phyloP scores from a whole-genome alignment of 2,797 vertebrate species.

The Poeciliopsis presidionis region DNA sequence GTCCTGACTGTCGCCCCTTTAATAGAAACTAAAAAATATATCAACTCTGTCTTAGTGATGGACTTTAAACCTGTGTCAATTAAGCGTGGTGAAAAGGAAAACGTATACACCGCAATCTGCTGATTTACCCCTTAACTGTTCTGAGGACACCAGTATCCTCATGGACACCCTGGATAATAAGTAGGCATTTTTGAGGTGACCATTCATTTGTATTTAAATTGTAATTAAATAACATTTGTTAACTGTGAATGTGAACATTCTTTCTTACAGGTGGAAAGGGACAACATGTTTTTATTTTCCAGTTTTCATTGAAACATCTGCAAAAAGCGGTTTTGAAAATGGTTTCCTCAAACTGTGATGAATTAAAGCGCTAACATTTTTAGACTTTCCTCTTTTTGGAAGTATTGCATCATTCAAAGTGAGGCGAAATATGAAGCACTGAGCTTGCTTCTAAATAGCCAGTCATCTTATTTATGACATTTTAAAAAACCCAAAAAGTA shows the following conservation, averaged over 20 bases:
- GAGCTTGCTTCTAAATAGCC: background rate
- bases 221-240: too few species aligned
- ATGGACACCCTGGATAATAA: too few species aligned
- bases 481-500: background rate
- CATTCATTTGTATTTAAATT: too few species aligned
- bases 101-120: too few species aligned
- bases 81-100: too few species aligned
- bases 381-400: slow-evolving; percentile 6
- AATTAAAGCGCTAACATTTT: background rate
- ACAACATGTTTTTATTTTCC: background rate
- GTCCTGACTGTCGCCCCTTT: too few species aligned
- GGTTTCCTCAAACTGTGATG: background rate
- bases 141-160: too few species aligned
- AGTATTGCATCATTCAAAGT: background rate
- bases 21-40: too few species aligned
- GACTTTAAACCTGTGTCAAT: too few species aligned
- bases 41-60: too few species aligned
- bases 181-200: too few species aligned
- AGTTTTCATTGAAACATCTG: background rate
- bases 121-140: too few species aligned
- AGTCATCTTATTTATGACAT: background rate
- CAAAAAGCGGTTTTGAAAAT: background rate
- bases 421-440: background rate
- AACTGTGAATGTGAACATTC: background rate
- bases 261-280: background rate